Evolutionary conservation across 2,113 vertebrate species (phyloP).

Genomic region (Anoplopoma fimbria): DNA sequence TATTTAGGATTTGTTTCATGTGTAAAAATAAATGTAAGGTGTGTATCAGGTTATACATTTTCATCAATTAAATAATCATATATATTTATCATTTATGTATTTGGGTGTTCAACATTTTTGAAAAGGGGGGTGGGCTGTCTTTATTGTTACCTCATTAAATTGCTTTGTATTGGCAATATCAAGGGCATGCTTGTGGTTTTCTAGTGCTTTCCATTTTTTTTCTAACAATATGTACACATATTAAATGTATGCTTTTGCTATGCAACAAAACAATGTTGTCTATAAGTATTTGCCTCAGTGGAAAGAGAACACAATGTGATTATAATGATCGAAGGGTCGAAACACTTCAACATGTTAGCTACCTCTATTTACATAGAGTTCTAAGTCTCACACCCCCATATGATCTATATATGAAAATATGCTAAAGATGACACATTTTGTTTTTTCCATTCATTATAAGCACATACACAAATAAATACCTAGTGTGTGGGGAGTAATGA

Average conservation of each 20-base stretch:
- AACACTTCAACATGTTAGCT: background rate
- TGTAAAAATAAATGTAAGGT: background rate
- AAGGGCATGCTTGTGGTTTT: background rate
- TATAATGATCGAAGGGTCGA: no score
- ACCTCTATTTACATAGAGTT: background rate
- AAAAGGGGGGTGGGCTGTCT: background rate
- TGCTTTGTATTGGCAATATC: background rate
- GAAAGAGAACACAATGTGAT: background rate
- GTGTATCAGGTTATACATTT: background rate
- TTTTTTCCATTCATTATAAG: background rate
- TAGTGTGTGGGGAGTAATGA: background rate
- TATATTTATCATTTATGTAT: background rate
- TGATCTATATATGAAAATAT: background rate
- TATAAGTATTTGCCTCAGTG: background rate
- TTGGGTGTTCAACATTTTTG: background rate
- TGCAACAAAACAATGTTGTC: background rate
- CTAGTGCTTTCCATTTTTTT: background rate
- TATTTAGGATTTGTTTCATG: background rate
- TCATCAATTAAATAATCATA: background rate
- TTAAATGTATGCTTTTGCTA: background rate
- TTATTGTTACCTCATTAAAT: background rate
- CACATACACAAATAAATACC: background rate
- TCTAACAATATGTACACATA: background rate
- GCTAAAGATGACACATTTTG: background rate
- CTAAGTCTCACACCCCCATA: background rate